Evolutionary conservation across 30 jellyfish, hydroid and myxozoan genomes (phyloP).

Genomic region (Phacellophora camtschatica): DNA sequence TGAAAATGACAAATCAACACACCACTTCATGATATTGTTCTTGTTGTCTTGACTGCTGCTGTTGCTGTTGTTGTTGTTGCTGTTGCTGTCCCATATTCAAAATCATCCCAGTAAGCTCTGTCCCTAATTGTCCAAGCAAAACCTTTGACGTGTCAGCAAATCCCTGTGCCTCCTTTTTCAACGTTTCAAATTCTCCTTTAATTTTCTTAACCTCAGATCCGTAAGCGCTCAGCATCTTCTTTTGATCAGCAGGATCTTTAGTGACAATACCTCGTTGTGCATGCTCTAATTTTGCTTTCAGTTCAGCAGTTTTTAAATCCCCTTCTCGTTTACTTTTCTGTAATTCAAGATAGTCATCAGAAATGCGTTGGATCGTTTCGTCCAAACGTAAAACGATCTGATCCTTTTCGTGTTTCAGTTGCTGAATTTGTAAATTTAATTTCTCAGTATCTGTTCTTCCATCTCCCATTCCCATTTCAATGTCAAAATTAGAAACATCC

Average conservation of each 20-base stretch:
- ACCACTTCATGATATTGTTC: background rate
- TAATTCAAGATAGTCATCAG: background rate
- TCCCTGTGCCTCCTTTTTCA: slow-evolving; percentile 46
- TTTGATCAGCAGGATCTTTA: background rate
- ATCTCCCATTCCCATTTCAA: slow-evolving; percentile 1
- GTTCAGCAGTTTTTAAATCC: slow-evolving; percentile 43
- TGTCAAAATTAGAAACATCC: no score
- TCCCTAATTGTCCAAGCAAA: slow-evolving; percentile 26
- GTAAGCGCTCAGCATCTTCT: background rate
- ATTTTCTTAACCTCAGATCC: slow-evolving; percentile 5
- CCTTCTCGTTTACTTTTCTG: slow-evolving; percentile 19
- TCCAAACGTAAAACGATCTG: slow-evolving; percentile 1
- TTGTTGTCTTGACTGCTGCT: background rate
- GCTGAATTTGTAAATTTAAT: slow-evolving; percentile 44
- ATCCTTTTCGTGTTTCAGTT: slow-evolving; percentile 44
- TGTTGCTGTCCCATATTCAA: background rate
- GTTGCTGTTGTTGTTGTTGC: background rate
- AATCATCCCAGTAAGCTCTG: slow-evolving; percentile 22
- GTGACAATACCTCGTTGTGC: background rate
- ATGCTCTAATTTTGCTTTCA: slow-evolving; percentile 21
- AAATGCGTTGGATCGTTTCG: background rate
- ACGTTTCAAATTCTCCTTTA: slow-evolving; percentile 44
- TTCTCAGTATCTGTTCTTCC: slow-evolving; percentile 9
- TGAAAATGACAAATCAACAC: no score
- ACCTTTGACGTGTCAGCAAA: slow-evolving; percentile 15